Evolutionary conservation across 2,797 vertebrate genomes (phyloP), one percentile per base, ranked within the genome.

Genomic region (Helicolenus hilgendorfi): DNA sequence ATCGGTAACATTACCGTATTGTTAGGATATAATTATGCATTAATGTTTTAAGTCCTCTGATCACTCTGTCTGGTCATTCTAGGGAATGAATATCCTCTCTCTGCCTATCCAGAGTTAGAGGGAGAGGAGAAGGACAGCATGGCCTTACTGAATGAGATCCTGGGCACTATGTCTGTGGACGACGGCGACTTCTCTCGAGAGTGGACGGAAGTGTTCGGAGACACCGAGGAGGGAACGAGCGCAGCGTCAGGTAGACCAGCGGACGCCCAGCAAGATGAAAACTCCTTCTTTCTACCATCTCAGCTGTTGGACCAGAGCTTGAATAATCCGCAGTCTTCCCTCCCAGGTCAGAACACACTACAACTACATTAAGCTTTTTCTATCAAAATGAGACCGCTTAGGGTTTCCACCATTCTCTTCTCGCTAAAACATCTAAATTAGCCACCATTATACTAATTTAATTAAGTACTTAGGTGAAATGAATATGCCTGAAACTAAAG

Each of bases 301-400:
- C 98, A 98, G 90, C 98, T 99, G n/a, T 89, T 99, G 89, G 99
- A 99, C 95, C 98, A 98, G 97, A 98, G 98, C 86, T 96, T 98
- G 95, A 97, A 96, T 76, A 96, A 97, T 70, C 92, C 96, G 36
- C 98, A 97, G 94, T 97, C 98, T 0, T 97, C 98, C 24, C 89
- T 97, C 59, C 96, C 97, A 87, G 98, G 99, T 98, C 78, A 91
- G 97, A 94, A 53, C 24, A 45, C 38, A 15, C 11, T 3, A 53
- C 18, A 13, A 53, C 8, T 53, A 22, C 7, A n/a, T 24, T 27
- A 62, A 24, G 11, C 29, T 56, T 69, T 55, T 58, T 53, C 10
- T 35, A 26, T 67, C 20, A 31, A 15, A 38, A 41, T 60, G 41
- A 22, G 20, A 14, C 3, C 18, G 31, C 11, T 58, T 55, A 2